Percentiles rank a stretch among this genome's conserved stretches.
Evolutionary conservation across 2,113 vertebrate species (phyloP).

Genomic region (Grammomys dolichurus): DNA sequence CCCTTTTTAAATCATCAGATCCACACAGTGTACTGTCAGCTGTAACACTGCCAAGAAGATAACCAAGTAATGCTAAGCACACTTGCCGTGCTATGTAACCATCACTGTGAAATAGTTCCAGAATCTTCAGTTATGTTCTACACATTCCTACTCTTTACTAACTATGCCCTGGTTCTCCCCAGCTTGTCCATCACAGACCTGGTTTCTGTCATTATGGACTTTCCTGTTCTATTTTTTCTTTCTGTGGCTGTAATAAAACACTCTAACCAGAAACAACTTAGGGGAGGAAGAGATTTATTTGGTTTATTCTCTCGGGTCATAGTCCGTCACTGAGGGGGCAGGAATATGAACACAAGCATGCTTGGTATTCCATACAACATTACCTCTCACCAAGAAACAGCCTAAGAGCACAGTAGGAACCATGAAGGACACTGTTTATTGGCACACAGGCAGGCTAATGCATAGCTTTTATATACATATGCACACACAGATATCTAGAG

Average conservation of each 20-base stretch:
- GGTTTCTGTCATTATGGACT: background rate
- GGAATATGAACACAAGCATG: background rate
- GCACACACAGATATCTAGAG: no score
- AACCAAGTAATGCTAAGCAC: fast-evolving
- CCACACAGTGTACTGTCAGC: no score
- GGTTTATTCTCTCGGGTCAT: background rate
- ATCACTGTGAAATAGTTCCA: no score
- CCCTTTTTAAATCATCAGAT: background rate
- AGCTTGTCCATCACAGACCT: background rate
- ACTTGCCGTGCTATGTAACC: background rate
- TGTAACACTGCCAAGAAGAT: background rate
- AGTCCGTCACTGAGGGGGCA: no score
- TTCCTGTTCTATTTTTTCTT: background rate
- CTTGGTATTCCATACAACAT: background rate
- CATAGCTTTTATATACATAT: no score
- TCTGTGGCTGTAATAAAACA: background rate
- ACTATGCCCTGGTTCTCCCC: fast-evolving
- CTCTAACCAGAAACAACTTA: background rate
- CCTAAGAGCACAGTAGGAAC: background rate
- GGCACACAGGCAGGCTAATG: background rate
- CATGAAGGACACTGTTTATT: background rate
- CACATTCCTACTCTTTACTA: background rate
- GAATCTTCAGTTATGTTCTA: background rate
- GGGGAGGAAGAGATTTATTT: background rate
- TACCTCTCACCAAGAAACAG: background rate